phyloP scores from a whole-genome alignment of 2,113 vertebrate species.

The Macheiramphus alcinus region DNA sequence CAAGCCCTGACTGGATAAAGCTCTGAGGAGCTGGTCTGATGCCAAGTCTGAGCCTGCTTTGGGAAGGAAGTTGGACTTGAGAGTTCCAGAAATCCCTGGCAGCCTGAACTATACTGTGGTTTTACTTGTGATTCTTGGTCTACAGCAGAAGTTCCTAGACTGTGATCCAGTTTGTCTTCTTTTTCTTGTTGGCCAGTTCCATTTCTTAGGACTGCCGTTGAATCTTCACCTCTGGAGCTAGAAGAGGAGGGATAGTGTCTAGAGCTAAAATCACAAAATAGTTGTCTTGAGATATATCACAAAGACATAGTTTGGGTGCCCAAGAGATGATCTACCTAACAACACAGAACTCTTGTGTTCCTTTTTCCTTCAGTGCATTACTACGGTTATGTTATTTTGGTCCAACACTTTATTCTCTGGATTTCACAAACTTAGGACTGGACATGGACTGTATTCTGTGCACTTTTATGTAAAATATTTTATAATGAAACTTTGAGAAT shows the following conservation, averaged over 20 bases:
- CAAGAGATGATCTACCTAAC: background rate
- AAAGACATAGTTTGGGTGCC: background rate
- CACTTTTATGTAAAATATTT: background rate
- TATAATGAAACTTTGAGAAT: background rate
- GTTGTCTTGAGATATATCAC: background rate
- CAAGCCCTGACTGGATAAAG: background rate
- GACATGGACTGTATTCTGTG: background rate
- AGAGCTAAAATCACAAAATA: background rate
- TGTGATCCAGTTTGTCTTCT: background rate
- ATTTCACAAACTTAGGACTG: background rate
- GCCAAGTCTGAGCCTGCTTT: background rate
- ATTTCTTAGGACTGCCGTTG: background rate
- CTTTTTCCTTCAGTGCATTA: background rate
- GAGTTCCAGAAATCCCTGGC: background rate
- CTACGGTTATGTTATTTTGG: background rate
- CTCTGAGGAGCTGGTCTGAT: background rate
- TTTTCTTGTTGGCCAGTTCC: background rate
- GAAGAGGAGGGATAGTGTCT: background rate
- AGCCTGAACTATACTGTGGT: background rate
- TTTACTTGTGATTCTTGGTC: background rate
- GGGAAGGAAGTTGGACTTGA: background rate
- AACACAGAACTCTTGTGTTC: background rate
- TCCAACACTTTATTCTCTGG: background rate
- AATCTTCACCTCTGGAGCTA: background rate
- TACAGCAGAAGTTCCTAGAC: background rate